These are phyloP conservation scores for Crotalus horridus DNA, from an alignment of 2,113 vertebrate genomes.

Conservation along the genomic window DNA sequence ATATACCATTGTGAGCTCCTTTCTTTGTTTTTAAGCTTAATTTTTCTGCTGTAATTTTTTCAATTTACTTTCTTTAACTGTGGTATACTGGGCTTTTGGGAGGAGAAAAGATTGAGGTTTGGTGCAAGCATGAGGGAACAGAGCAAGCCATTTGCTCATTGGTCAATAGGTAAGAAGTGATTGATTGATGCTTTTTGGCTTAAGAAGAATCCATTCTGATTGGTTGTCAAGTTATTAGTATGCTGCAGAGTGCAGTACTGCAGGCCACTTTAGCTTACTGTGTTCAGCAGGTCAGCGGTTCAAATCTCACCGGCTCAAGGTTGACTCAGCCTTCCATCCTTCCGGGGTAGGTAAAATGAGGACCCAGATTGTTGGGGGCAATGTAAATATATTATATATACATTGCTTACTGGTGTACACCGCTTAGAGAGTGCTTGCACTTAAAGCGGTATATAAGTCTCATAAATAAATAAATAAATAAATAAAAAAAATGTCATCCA, in stretches of 20 bases:
- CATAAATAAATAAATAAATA: too few relatives aligned
- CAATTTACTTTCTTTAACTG: not conserved
- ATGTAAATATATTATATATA: too few relatives aligned
- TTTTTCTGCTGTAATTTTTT: not conserved
- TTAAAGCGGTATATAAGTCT: too few relatives aligned
- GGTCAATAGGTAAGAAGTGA: not conserved
- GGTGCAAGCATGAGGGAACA: not conserved
- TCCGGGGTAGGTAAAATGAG: too few relatives aligned
- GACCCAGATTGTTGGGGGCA: too few relatives aligned
- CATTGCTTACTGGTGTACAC: too few relatives aligned
- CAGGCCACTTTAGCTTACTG: too few relatives aligned
- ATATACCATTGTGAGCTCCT: not conserved
- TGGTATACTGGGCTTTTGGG: not conserved
- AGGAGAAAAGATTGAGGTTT: not conserved
- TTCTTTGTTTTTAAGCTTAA: not conserved
- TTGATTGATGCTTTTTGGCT: not conserved
- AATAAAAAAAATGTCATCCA: not conserved
- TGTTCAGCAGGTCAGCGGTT: too few relatives aligned
- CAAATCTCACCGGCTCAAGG: too few relatives aligned
- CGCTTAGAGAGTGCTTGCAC: too few relatives aligned
- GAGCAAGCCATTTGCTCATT: not conserved
- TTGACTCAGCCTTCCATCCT: too few relatives aligned
- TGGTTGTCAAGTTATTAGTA: not conserved
- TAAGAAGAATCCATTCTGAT: not conserved
- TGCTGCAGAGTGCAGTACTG: too few relatives aligned